Conservation (phyloP, 2,888 invertebrate species). For the Zele albiditarsus region DNA sequence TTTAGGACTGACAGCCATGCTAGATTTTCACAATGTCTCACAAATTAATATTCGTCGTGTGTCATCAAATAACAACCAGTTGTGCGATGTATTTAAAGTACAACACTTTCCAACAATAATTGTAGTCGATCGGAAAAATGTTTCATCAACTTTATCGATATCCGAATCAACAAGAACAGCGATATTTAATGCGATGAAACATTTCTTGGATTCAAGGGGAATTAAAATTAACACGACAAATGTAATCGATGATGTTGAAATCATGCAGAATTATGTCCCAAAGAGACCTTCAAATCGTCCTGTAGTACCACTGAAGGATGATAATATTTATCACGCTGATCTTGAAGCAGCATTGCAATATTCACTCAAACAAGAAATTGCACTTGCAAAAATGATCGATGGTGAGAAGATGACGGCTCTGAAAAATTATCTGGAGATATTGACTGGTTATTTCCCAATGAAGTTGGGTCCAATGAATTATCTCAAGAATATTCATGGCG, state of each 20-base stretch:
- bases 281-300: slow-evolving; percentile 61
- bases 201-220: slow-evolving; percentile 72
- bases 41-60: slow-evolving; percentile 77
- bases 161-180: slow-evolving; percentile 72
- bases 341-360: slow-evolving; percentile 90
- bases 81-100: not conserved
- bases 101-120: not conserved
- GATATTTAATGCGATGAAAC: slow-evolving; percentile 74
- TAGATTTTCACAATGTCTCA: slow-evolving; percentile 78
- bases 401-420: slow-evolving; percentile 84
- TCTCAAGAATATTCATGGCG: slow-evolving; percentile 74
- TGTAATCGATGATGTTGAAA: not conserved
- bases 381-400: slow-evolving; percentile 79
- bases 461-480: slow-evolving; percentile 67
- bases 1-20: slow-evolving; percentile 78
- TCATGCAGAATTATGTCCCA: slow-evolving; percentile 30
- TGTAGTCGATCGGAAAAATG: not conserved
- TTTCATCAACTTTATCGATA: slow-evolving; percentile 61
- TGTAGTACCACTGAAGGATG: slow-evolving; percentile 70
- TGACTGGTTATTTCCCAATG: slow-evolving; percentile 87
- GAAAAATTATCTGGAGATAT: slow-evolving; percentile 80
- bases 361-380: slow-evolving; percentile 88
- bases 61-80: slow-evolving; percentile 70
- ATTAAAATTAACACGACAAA: slow-evolving; percentile 45
- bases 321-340: slow-evolving; percentile 88